These are phyloP conservation scores for Tuta absoluta DNA, from an alignment of 2,888 invertebrate genomes.

Conservation along the genomic window DNA sequence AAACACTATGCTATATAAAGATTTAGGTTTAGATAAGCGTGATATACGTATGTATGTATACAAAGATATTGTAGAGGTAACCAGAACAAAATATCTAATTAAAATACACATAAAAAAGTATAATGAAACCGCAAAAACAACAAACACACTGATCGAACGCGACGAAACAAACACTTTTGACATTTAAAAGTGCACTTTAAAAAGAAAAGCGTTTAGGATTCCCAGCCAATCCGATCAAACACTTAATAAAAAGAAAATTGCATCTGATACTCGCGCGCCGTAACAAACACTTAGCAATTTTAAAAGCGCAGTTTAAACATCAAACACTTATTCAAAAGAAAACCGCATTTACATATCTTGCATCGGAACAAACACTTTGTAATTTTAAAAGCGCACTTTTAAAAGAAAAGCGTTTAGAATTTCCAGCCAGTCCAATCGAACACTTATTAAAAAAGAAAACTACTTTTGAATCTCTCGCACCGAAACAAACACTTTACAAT, in stretches of 20 bases:
- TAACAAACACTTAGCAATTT: no score
- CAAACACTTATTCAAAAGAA: not conserved
- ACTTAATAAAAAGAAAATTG: conserved; percentile 1
- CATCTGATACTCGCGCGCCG: not conserved
- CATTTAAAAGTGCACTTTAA: conserved; percentile 13
- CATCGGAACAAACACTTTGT: not conserved
- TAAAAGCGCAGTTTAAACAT: not conserved
- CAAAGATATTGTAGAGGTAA: no score
- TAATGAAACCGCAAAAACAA: no score
- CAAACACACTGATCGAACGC: no score
- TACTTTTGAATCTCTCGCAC: not conserved
- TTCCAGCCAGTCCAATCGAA: conserved; percentile 7
- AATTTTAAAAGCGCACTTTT: conserved; percentile 5
- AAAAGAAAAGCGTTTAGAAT: conserved; percentile 12
- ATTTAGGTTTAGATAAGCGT: no score
- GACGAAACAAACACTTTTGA: not conserved
- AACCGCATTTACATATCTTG: not conserved
- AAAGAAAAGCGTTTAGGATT: conserved; percentile 9
- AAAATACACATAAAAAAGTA: no score
- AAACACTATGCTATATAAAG: no score
- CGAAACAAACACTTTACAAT: no score
- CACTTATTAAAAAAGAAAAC: conserved; percentile 4
- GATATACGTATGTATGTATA: no score
- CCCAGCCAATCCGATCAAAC: conserved; percentile 13
- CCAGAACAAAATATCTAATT: no score